Evolutionary conservation across 2,888 invertebrate species (phyloP), one percentile per base, ranked within the genome.

Genomic region (Cybosia mesomella): DNA sequence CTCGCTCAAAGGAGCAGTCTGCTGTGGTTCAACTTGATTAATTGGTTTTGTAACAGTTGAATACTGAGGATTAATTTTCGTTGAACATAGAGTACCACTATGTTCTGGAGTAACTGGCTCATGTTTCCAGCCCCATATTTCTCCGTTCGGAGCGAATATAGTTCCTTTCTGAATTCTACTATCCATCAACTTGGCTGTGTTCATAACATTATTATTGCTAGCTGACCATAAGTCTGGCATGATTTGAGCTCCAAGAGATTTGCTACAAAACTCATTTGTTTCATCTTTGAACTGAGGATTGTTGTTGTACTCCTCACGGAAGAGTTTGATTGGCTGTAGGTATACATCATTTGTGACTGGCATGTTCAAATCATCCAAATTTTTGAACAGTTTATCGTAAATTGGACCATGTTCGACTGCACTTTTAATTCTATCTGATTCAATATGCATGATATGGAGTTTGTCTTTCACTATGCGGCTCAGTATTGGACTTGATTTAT

Each of bases 401-500:
- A 96, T 95, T 0, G 96, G 95, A 0, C 95, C 95, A 82, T 96
- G 96, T 80, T 95, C 95, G 0, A 96, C 93, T 0, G 95, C 96
- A 77, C 96, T 96, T 78, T 96, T 96, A 34, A 96, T 95, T 76
- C 95, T 91, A 67, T 95, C 95, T 0, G 94, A 95, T 79, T 96
- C 95, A 32, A 96, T 95, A 8, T 90, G 94, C 89, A 96, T 92
- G 0, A 92, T 81, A 64, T 95, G 91, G 0, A 96, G 91, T 74
- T 95, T 95, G n/a, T 95, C 92, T 77, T 95, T 94, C 1, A 95
- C 92, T 55, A 92, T 82, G 21, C 90, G 89, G 72, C 95, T 95
- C n/a, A 96, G 81, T 66, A 91, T 90, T 0, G 93, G 92, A 66
- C 95, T 95, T 10, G 92, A 89, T 68, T 90, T 95, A 76, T 94